phyloP scores from a whole-genome alignment of 2,797 vertebrate species.

The Leptodactylus fallax region DNA sequence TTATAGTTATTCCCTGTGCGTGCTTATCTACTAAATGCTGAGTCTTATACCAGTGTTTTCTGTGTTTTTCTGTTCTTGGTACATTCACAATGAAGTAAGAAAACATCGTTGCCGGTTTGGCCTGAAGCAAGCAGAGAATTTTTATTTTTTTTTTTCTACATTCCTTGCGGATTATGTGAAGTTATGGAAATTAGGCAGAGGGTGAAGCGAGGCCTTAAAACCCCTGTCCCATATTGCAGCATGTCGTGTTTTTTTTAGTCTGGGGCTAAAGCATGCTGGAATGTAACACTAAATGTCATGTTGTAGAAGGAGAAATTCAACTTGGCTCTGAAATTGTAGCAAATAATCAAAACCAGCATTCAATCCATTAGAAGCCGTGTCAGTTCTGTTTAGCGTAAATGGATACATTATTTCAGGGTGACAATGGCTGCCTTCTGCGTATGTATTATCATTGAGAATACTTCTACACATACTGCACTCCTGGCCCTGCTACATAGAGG shows the following conservation, averaged over 20 bases:
- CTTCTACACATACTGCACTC: not conserved
- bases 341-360: constrained; percentile 32
- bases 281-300: constrained; percentile 41
- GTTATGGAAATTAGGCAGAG: constrained; percentile 56
- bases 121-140: constrained; percentile 29
- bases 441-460: not conserved
- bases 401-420: not conserved
- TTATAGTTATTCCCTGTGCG: not conserved
- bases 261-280: constrained; percentile 13
- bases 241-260: constrained; percentile 16
- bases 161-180: constrained; percentile 57
- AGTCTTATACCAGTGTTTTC: not conserved
- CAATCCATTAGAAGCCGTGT: constrained; percentile 16
- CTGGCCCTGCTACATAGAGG: not conserved
- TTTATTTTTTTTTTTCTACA: constrained; percentile 44
- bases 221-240: constrained; percentile 13
- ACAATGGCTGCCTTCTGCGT: not conserved
- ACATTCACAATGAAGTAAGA: constrained; percentile 47
- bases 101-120: constrained; percentile 41
- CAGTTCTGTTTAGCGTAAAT: constrained; percentile 17
- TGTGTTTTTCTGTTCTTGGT: constrained; percentile 11
- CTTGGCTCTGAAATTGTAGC: constrained; percentile 8
- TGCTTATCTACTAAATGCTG: not conserved
- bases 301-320: constrained; percentile 26
- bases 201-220: constrained; percentile 46